Evolutionary conservation across 2,113 vertebrate genomes (phyloP).

Genomic region (Elaphurus davidianus): DNA sequence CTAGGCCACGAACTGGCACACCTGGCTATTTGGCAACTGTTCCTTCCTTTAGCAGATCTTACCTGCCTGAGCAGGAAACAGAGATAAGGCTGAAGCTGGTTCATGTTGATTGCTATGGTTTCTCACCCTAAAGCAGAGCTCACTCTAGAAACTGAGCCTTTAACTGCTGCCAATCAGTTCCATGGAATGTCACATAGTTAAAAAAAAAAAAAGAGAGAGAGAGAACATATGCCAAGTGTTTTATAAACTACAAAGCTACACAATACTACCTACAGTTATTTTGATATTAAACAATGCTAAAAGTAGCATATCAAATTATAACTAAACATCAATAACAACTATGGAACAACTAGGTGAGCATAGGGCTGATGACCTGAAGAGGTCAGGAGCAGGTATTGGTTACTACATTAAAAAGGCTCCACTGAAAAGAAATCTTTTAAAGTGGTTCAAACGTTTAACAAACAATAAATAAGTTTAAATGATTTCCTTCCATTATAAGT

Average conservation of each 20-base stretch:
- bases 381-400: neutral
- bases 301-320: neutral
- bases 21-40: slow-evolving; percentile 71
- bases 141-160: neutral
- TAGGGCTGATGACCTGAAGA: neutral
- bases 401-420: neutral
- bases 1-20: slow-evolving; percentile 64
- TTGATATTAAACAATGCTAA: neutral
- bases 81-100: slow-evolving; percentile 31
- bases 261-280: neutral
- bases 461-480: neutral
- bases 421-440: neutral
- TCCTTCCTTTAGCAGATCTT: slow-evolving; percentile 57
- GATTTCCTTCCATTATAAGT: neutral
- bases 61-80: slow-evolving; percentile 42
- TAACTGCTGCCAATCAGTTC: neutral
- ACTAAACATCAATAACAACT: neutral
- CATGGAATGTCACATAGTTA: neutral
- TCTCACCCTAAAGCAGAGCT: neutral
- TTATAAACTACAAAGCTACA: neutral
- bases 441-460: neutral
- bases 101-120: neutral
- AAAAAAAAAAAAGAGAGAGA: neutral
- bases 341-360: neutral
- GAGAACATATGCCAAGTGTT: neutral